Percentiles rank a stretch among this genome's conserved stretches.
phyloP scores from a whole-genome alignment of 2,888 invertebrate genomes.

The Torymus texanus region DNA sequence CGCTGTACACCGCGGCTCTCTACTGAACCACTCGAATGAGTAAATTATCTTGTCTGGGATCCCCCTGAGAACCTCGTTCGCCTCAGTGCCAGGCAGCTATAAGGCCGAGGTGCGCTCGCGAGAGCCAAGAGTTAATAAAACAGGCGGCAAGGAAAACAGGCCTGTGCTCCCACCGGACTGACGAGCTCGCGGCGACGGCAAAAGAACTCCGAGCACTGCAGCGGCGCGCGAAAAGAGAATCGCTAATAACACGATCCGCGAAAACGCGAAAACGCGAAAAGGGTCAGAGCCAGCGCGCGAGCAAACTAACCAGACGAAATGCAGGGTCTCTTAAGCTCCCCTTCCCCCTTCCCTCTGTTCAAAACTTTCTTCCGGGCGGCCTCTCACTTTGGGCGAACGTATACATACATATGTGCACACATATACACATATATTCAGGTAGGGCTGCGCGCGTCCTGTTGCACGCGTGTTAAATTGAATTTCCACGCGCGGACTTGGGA shows the following conservation, averaged over 20 bases:
- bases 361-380: constrained; percentile 12
- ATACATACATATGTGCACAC: not conserved
- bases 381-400: not conserved
- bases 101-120: no score
- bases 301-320: constrained; percentile 16
- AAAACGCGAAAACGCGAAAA: not conserved
- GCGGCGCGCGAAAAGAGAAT: constrained; percentile 3
- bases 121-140: no score
- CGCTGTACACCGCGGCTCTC: no score
- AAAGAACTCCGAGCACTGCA: no score
- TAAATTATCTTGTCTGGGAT: no score
- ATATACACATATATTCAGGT: not conserved
- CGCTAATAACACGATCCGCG: not conserved
- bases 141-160: no score
- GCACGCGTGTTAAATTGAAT: constrained; percentile 35
- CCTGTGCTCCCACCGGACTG: no score
- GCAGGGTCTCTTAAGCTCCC: not conserved
- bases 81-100: no score
- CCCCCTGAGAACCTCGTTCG: no score
- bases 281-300: not conserved
- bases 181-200: no score
- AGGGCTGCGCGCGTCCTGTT: not conserved
- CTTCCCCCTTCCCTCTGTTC: not conserved
- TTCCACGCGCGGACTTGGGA: not conserved
- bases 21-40: no score